Evolutionary conservation across 2,797 vertebrate genomes (phyloP), one percentile per base, ranked within the genome.

Genomic region (Lindbergichthys nudifrons): DNA sequence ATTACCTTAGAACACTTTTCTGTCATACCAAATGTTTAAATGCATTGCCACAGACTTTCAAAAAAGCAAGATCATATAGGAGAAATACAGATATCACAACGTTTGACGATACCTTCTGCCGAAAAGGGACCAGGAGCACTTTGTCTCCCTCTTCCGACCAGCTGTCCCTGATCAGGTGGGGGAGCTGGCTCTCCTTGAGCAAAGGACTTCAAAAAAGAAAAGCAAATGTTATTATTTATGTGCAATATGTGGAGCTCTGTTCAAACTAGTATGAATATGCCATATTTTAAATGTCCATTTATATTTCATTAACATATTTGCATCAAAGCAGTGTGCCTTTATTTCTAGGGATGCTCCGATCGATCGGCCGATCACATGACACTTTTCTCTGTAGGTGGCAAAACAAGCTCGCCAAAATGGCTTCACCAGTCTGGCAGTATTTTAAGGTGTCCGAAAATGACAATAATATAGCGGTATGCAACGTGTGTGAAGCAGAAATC

Each of bases 101-200:
- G 3, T 61, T 15, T 23, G 11, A 57, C 4, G n/a, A 0, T 85
- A 97, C 97, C 95, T 94, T 95, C 92, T 13, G 89, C 58, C 69
- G 86, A 57, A 3, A 79, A 51, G 0, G 83, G 56, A 12, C 47
- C 84, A 0, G 78, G 87, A 6, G 77, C 74, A 7, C 65, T 81
- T 70, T 95, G 96, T 10, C 87, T 94, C 43, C 97, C 96, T 1
- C 87, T 93, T 16, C 94, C 94, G 0, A 92, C 77, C 1, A 87
- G 61, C 2, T 93, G 92, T 10, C 78, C 90, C 3, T 94, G 95
- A 10, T 81, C 0, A 0, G 63, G 13, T 15, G 74, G 70, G 16
- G n/a, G 14, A 42, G 69, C 21, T 0, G 73, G 2, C 45, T 91
- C 87, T 51, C 9, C 87, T 52, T 5, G 60, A 14, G 82, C 15